A percentile compares a stretch with the other conserved stretches of the same genome.
Evolutionary conservation across 2,888 invertebrate species (phyloP).

Genomic region (Agrypnus murinus): DNA sequence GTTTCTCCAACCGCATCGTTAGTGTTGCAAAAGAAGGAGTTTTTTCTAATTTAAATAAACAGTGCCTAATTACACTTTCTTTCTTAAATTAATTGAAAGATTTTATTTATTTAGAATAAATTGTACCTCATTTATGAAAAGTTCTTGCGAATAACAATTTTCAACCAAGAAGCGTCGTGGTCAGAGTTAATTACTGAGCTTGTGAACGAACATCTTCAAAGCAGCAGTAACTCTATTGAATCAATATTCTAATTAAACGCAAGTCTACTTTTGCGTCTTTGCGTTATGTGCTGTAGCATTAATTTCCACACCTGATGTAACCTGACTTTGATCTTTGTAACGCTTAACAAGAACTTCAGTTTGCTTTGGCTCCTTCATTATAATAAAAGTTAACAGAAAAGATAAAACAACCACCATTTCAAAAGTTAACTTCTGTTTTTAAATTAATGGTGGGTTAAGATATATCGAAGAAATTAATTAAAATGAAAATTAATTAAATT

Average conservation of each 20-base stretch:
- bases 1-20: too few relatives aligned
- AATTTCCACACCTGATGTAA: slow-evolving; percentile 44
- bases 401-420: neutral
- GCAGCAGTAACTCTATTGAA: slow-evolving; percentile 34
- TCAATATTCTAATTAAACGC: slow-evolving; percentile 46
- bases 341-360: slow-evolving; percentile 7
- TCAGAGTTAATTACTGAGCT: slow-evolving; percentile 33
- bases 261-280: slow-evolving; percentile 39
- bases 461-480: too few relatives aligned
- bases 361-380: slow-evolving; percentile 20
- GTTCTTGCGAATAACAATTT: neutral
- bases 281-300: slow-evolving; percentile 36
- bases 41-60: too few relatives aligned
- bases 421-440: too few relatives aligned
- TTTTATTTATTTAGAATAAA: too few relatives aligned
- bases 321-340: slow-evolving; percentile 38
- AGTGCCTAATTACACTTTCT: too few relatives aligned
- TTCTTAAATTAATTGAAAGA: too few relatives aligned
- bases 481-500: too few relatives aligned
- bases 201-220: slow-evolving; percentile 36
- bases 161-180: slow-evolving; percentile 17
- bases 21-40: too few relatives aligned
- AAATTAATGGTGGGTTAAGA: too few relatives aligned
- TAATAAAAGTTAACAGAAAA: neutral
- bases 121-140: neutral